Evolutionary conservation across 2,797 vertebrate genomes (phyloP).

Genomic region (Allobates femoralis): DNA sequence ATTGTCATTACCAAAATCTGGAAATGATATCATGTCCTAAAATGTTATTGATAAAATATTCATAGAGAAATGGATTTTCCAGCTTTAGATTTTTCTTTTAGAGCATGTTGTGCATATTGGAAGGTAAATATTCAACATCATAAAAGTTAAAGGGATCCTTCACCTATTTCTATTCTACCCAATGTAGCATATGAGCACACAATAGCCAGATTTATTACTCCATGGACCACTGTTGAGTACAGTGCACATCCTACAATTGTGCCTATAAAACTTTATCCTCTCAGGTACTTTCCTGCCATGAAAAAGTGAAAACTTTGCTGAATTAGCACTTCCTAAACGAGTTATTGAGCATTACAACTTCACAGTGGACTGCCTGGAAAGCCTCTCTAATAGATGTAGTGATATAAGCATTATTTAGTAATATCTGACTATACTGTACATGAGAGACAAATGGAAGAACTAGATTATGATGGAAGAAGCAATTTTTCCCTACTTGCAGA

Average conservation of each 20-base stretch:
- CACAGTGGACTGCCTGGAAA: too few species aligned
- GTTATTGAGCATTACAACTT: background rate
- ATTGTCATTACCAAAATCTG: constrained; percentile 52
- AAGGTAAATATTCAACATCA: background rate
- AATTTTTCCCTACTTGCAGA: too few species aligned
- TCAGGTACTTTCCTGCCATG: background rate
- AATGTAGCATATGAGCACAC: background rate
- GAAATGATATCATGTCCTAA: constrained; percentile 45
- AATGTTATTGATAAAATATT: constrained; percentile 46
- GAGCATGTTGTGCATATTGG: constrained; percentile 11
- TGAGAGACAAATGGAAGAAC: too few species aligned
- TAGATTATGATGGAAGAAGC: too few species aligned
- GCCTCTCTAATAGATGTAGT: background rate
- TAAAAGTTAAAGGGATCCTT: constrained; percentile 8
- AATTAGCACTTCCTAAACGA: background rate
- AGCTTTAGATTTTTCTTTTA: constrained; percentile 24
- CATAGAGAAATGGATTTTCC: constrained; percentile 46
- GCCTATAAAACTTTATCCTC: constrained; percentile 14
- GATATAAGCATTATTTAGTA: too few species aligned
- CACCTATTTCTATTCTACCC: background rate
- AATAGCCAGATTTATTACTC: background rate
- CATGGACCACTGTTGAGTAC: background rate
- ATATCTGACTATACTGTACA: too few species aligned
- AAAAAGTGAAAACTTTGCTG: background rate
- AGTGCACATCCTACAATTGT: background rate